Percentiles rank a stretch among this genome's conserved stretches.
phyloP scores from a whole-genome alignment of 2,113 vertebrate genomes.

The Lepisosteus osseus region DNA sequence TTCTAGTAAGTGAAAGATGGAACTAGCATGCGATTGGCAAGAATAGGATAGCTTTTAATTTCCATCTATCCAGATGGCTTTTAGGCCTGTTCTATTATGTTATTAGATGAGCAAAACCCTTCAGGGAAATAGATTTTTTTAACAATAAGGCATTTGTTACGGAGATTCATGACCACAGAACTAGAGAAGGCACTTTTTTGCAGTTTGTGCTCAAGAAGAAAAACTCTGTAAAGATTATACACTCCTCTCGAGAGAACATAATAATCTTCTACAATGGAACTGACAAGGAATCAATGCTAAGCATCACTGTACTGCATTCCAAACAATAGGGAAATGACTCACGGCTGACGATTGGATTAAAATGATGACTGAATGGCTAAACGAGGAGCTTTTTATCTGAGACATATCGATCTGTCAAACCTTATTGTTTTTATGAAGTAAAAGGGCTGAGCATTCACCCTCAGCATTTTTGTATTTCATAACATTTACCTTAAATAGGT shows the following conservation, averaged over 20 bases:
- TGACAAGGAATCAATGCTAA: slow-evolving; percentile 23
- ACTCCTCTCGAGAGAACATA: slow-evolving; percentile 12
- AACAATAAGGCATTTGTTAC: too few relatives aligned
- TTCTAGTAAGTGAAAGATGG: too few relatives aligned
- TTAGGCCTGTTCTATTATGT: too few relatives aligned
- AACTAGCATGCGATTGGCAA: too few relatives aligned
- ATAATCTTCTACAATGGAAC: slow-evolving; percentile 25
- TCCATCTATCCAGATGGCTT: too few relatives aligned
- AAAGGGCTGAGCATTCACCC: slow-evolving; percentile 1
- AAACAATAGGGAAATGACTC: slow-evolving; percentile 15
- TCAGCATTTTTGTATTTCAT: background rate
- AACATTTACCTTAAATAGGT: background rate
- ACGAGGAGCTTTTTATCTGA: slow-evolving; percentile 14
- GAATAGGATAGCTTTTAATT: too few relatives aligned
- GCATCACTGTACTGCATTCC: slow-evolving; percentile 14
- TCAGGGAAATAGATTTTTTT: too few relatives aligned
- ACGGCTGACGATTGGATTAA: slow-evolving; percentile 20
- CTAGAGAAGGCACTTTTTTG: too few relatives aligned
- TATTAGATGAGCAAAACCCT: too few relatives aligned
- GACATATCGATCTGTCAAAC: slow-evolving; percentile 14
- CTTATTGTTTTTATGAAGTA: slow-evolving; percentile 15
- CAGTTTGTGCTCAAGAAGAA: too few relatives aligned
- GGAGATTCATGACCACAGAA: too few relatives aligned
- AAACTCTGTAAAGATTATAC: too few relatives aligned
- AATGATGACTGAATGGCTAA: slow-evolving; percentile 24